A percentile compares a stretch with the other conserved stretches of the same genome.
phyloP scores from a whole-genome alignment of 2,888 invertebrate species.

The Polydrusus pterygomalis region DNA sequence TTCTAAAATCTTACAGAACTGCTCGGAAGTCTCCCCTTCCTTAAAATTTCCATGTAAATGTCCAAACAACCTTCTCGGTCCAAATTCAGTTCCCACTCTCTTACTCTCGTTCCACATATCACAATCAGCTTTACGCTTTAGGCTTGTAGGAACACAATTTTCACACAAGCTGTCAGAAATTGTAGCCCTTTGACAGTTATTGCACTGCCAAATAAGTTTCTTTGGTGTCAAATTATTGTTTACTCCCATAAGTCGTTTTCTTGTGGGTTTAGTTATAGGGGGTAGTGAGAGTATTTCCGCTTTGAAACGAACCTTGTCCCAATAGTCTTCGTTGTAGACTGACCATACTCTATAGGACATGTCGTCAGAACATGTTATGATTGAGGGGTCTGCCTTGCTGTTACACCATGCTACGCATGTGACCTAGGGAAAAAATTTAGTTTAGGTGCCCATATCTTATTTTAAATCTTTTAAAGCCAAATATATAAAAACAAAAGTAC shows the following conservation, averaged over 20 bases:
- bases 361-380: constrained; percentile 91
- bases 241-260: constrained; percentile 23
- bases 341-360: constrained; percentile 86
- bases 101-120: constrained; percentile 55
- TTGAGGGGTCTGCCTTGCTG: constrained; percentile 73
- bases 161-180: constrained; percentile 60
- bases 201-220: constrained; percentile 59
- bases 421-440: constrained; percentile 71
- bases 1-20: constrained; percentile 23
- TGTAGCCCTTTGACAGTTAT: constrained; percentile 46
- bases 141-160: constrained; percentile 59
- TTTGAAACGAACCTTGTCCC: constrained; percentile 66
- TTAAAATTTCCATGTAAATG: constrained; percentile 62
- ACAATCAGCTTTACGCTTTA: constrained; percentile 58
- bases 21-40: constrained; percentile 21
- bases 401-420: constrained; percentile 90
- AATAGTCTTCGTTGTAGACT: constrained; percentile 74
- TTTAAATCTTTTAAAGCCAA: no score
- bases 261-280: constrained; percentile 23
- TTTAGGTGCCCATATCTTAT: no score
- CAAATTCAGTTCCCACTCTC: constrained; percentile 53
- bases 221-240: constrained; percentile 52
- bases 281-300: constrained; percentile 62
- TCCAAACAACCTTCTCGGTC: constrained; percentile 59
- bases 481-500: no score